A percentile compares a stretch with the other conserved stretches of the same genome.
phyloP scores from a whole-genome alignment of 2,797 vertebrate species.

The Echiichthys vipera region DNA sequence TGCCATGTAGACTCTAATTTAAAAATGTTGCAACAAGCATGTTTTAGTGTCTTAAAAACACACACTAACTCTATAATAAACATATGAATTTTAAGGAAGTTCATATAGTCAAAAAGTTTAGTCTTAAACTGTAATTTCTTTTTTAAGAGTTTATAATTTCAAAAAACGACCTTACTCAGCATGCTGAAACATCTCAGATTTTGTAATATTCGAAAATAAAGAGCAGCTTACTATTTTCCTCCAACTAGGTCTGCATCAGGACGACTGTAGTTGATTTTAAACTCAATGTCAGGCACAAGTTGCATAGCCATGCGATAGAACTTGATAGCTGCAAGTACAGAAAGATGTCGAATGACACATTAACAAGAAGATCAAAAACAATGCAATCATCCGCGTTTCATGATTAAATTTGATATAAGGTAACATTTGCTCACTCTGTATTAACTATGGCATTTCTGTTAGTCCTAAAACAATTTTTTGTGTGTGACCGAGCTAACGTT shows the following conservation, averaged over 20 bases:
- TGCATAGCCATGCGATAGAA: slow-evolving; percentile 99
- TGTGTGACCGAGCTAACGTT: not conserved
- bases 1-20: not conserved
- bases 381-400: not conserved
- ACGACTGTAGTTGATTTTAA: slow-evolving; percentile 94
- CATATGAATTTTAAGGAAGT: not conserved
- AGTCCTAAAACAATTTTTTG: not conserved
- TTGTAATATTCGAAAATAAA: not conserved
- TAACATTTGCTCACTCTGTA: not conserved
- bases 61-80: not conserved
- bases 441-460: not conserved
- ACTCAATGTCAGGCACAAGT: slow-evolving; percentile 98
- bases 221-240: slow-evolving; percentile 88
- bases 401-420: not conserved
- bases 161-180: not conserved
- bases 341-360: slow-evolving; percentile 57
- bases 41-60: not conserved
- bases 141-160: not conserved
- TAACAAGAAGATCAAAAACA: not conserved
- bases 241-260: slow-evolving; percentile 90
- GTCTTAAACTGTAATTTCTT: not conserved
- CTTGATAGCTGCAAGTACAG: slow-evolving; percentile 93
- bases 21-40: not conserved
- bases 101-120: not conserved
- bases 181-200: not conserved